Conservation (phyloP, 2,113 vertebrate genomes). For the Cynopterus brachyotis region DNA sequence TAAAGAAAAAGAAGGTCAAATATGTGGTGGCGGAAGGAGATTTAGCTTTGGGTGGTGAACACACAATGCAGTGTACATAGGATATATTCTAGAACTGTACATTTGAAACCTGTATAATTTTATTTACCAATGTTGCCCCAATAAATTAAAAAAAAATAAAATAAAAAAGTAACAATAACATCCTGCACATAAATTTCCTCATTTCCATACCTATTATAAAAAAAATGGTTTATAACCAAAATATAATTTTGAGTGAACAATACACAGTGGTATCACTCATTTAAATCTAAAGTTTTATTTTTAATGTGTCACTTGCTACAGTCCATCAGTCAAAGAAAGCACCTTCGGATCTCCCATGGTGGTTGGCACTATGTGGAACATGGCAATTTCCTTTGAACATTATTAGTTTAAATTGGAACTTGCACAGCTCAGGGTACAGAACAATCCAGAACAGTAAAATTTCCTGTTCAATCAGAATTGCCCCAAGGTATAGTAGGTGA, state of each 20-base stretch:
- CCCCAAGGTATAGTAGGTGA: not conserved
- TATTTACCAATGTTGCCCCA: too few relatives aligned
- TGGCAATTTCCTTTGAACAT: not conserved
- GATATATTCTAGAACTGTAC: too few relatives aligned
- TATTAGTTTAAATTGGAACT: not conserved
- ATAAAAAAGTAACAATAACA: not conserved
- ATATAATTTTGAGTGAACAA: not conserved
- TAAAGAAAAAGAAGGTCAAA: too few relatives aligned
- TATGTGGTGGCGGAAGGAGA: too few relatives aligned
- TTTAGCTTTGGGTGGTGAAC: too few relatives aligned
- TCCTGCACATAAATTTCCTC: not conserved
- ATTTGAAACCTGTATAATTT: too few relatives aligned
- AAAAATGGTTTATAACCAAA: conserved; percentile 7
- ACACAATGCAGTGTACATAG: too few relatives aligned
- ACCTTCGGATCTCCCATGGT: accelerated
- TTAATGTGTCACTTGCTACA: not conserved
- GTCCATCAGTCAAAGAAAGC: not conserved
- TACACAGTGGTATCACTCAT: not conserved
- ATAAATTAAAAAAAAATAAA: too few relatives aligned
- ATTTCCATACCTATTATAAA: not conserved
- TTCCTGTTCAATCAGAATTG: not conserved
- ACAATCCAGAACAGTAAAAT: not conserved
- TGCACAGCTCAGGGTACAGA: not conserved
- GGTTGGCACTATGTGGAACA: not conserved
- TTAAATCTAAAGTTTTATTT: not conserved